Evolutionary conservation across 1,140 invertebrate species (phyloP).

Genomic region (Diachasmimorpha longicaudata): DNA sequence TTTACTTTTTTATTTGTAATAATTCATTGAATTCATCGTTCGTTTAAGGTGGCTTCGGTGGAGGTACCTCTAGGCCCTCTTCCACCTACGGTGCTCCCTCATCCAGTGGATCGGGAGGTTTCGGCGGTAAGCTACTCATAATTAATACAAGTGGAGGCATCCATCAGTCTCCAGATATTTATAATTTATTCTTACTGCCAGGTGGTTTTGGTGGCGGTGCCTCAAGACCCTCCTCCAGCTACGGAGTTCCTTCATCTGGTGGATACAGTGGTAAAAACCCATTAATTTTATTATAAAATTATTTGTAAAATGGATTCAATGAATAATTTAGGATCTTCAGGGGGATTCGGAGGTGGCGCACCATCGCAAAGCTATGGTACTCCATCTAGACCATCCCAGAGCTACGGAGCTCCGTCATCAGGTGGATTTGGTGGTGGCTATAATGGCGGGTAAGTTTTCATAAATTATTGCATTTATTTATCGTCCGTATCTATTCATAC

Average conservation of each 20-base stretch:
- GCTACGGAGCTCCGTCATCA: slow-evolving; percentile 52
- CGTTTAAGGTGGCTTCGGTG: slow-evolving; percentile 28
- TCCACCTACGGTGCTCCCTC: slow-evolving; percentile 47
- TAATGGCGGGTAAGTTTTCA: background rate
- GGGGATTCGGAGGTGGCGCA: slow-evolving; percentile 29
- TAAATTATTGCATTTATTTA: background rate
- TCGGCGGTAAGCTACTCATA: slow-evolving; percentile 35
- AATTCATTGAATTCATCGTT: background rate
- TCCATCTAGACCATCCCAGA: slow-evolving; percentile 36
- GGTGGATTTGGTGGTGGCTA: slow-evolving; percentile 37
- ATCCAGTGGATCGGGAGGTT: slow-evolving; percentile 36
- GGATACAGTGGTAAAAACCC: background rate
- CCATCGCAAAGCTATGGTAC: slow-evolving; percentile 41
- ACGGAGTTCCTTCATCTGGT: slow-evolving; percentile 16
- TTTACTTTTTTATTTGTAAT: background rate
- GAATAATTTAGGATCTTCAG: background rate
- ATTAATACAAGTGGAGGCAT: background rate
- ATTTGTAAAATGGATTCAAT: background rate
- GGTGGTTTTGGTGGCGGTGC: slow-evolving; percentile 13
- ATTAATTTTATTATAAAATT: background rate
- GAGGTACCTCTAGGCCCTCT: slow-evolving; percentile 51
- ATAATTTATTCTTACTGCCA: background rate
- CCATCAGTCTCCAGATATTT: background rate
- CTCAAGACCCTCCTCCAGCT: slow-evolving; percentile 55
- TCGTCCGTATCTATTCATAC: background rate